Evolutionary conservation across 2,113 vertebrate genomes (phyloP).

Genomic region (Epinephelus cyanopodus): DNA sequence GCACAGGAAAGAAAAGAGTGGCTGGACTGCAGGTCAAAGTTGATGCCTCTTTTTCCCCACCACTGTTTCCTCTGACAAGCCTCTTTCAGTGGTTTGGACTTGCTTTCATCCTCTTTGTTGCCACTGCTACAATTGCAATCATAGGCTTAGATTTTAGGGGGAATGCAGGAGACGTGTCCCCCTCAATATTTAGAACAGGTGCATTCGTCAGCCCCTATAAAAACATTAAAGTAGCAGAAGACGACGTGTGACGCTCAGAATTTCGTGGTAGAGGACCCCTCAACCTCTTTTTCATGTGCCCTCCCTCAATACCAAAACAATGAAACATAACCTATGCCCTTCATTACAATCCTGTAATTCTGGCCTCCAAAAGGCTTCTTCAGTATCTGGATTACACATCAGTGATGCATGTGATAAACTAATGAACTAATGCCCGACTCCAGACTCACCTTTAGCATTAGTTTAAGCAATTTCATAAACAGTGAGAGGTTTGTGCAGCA

Average conservation of each 20-base stretch:
- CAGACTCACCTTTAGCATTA: conserved; percentile 35
- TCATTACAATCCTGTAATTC: not conserved
- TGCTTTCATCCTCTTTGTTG: conserved; percentile 4
- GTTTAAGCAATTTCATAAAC: conserved; percentile 29
- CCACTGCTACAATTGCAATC: not conserved
- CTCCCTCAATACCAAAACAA: too few species aligned
- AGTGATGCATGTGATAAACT: not conserved
- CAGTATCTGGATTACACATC: not conserved
- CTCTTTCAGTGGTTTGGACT: conserved; percentile 12
- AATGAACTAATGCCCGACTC: conserved; percentile 8
- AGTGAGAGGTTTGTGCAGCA: conserved; percentile 1
- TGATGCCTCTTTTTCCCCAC: conserved; percentile 36
- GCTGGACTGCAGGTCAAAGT: conserved; percentile 70
- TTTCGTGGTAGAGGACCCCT: too few species aligned
- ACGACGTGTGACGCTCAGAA: too few species aligned
- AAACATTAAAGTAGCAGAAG: too few species aligned
- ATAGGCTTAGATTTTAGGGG: too few species aligned
- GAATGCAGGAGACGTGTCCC: too few species aligned
- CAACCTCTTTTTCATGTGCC: too few species aligned
- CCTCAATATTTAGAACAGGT: too few species aligned
- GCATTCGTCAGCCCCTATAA: too few species aligned
- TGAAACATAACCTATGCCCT: too few species aligned
- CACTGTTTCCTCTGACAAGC: conserved; percentile 33
- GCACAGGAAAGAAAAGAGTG: conserved; percentile 50
- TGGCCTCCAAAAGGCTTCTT: not conserved